Percentiles rank a stretch among this genome's conserved stretches.
Conservation (phyloP, 2,888 invertebrate species). For the Cantharis lateralis region DNA sequence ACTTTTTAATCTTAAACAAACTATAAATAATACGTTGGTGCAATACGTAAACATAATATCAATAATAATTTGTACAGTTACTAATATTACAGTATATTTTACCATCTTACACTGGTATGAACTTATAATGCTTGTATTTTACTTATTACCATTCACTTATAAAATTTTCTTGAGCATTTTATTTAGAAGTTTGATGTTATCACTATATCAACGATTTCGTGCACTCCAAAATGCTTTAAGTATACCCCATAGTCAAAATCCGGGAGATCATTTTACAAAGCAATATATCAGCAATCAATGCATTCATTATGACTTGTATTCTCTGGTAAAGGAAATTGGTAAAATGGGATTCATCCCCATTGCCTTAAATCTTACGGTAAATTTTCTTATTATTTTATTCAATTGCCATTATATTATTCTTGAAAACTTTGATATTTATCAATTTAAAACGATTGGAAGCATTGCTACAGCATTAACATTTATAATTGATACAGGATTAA, state of each 20-base stretch:
- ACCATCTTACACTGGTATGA: too few species aligned
- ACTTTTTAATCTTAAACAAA: background rate
- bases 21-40: background rate
- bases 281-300: background rate
- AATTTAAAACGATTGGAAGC: rapidly evolving
- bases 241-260: background rate
- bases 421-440: background rate
- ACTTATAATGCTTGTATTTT: background rate
- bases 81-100: too few species aligned
- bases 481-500: background rate
- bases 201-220: background rate
- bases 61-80: background rate
- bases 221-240: background rate
- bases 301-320: background rate
- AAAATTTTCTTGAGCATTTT: background rate
- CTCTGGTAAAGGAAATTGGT: background rate
- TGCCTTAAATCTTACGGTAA: background rate
- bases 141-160: background rate
- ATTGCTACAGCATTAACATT: rapidly evolving
- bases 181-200: background rate
- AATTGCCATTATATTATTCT: too few species aligned
- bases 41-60: background rate
- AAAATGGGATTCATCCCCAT: background rate
- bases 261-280: background rate
- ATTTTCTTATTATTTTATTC: background rate